Percentiles rank a stretch among this genome's conserved stretches.
These are phyloP conservation scores for Rhodinocichla rosea DNA, from an alignment of 2,113 vertebrate species.

Conservation along the genomic window DNA sequence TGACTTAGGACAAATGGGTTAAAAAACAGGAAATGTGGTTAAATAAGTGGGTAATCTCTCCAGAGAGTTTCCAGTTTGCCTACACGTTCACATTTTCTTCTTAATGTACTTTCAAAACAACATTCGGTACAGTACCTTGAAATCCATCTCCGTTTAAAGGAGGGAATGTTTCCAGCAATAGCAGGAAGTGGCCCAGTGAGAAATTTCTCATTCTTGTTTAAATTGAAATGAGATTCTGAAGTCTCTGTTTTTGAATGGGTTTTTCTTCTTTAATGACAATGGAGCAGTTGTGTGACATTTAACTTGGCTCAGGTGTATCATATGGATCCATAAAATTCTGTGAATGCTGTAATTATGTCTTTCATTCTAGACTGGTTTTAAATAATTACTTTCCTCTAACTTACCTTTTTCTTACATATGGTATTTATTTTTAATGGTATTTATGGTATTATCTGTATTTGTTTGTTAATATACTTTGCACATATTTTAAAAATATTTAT, in stretches of 20 bases:
- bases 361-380: neutral
- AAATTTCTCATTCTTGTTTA: conserved; percentile 23
- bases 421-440: neutral
- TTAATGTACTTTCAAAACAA: conserved; percentile 71
- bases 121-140: conserved; percentile 58
- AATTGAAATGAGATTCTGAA: neutral
- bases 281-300: neutral
- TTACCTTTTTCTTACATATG: neutral
- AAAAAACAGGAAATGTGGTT: conserved; percentile 85
- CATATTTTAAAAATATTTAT: neutral
- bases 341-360: neutral
- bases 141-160: conserved; percentile 40
- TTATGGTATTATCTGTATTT: neutral
- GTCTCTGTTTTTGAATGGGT: neutral
- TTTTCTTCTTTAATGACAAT: neutral
- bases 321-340: neutral
- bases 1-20: conserved; percentile 74
- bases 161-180: conserved; percentile 60
- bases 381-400: neutral
- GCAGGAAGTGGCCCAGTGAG: conserved; percentile 70
- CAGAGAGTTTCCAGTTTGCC: conserved; percentile 79
- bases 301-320: neutral
- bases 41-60: conserved; percentile 75
- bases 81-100: conserved; percentile 62
- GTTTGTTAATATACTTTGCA: neutral